Evolutionary conservation across 2,797 vertebrate species (phyloP).

Genomic region (Tokudaia muenninki): DNA sequence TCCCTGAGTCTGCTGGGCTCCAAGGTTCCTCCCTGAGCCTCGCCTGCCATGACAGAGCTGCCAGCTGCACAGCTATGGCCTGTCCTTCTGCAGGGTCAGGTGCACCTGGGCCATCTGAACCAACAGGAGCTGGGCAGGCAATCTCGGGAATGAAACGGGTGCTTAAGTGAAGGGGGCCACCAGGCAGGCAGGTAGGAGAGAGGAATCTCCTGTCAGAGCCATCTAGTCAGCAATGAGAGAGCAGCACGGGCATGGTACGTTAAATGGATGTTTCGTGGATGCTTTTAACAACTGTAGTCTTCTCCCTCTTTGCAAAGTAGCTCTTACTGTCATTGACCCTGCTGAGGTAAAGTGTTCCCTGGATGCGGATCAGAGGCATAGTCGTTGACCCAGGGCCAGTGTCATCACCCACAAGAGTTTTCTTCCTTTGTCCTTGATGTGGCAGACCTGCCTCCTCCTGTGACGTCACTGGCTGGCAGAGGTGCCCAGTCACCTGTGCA

Average conservation of each 20-base stretch:
- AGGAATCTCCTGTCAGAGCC: not conserved
- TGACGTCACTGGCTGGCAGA: no score
- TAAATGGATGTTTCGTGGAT: not conserved
- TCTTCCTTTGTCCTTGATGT: not conserved
- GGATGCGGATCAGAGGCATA: not conserved
- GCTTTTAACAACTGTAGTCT: not conserved
- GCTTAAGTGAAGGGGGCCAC: not conserved
- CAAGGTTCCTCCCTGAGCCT: not conserved
- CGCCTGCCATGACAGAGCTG: not conserved
- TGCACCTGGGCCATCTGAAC: not conserved
- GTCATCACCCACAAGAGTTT: not conserved
- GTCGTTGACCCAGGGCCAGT: not conserved
- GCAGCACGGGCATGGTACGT: fast-evolving
- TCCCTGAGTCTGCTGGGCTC: not conserved
- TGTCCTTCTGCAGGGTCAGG: not conserved
- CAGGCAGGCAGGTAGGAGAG: not conserved
- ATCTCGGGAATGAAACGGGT: not conserved
- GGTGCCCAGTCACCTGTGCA: fast-evolving
- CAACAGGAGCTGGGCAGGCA: not conserved
- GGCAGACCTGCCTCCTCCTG: fast-evolving
- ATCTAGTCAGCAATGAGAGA: not conserved
- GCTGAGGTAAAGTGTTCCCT: not conserved
- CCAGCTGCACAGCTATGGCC: not conserved
- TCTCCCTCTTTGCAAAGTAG: not conserved
- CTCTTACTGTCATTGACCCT: fast-evolving